These are phyloP conservation scores for Nomada lathburiana DNA, from an alignment of 2,888 invertebrate genomes.

Conservation along the genomic window DNA sequence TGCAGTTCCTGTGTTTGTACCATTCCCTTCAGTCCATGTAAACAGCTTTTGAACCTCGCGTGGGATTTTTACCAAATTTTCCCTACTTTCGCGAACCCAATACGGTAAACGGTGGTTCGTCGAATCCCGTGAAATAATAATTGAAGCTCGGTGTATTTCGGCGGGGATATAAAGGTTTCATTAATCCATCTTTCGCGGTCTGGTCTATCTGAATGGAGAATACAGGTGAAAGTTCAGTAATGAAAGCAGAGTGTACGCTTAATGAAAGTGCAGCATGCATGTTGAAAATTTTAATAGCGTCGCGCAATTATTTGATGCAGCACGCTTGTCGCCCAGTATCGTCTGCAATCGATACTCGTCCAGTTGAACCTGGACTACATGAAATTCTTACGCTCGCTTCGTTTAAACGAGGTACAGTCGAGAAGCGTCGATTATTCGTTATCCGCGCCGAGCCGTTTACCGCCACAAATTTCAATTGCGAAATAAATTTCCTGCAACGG, in stretches of 20 bases:
- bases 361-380: not conserved
- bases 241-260: not conserved
- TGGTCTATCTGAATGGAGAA: no score
- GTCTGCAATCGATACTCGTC: not conserved
- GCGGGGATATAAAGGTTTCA: no score
- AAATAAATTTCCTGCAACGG: not conserved
- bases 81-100: not conserved
- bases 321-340: not conserved
- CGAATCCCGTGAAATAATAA: no score
- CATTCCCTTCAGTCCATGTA: conserved; percentile 46
- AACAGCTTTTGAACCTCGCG: conserved; percentile 31
- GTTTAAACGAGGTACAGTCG: not conserved
- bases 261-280: not conserved
- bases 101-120: no score
- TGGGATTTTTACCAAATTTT: no score
- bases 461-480: not conserved
- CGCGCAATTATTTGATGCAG: not conserved
- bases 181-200: no score
- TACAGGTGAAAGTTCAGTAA: not conserved
- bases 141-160: no score
- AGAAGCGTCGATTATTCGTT: not conserved
- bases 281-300: not conserved
- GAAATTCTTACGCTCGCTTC: not conserved
- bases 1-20: conserved; percentile 35
- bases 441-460: not conserved